Evolutionary conservation across 2,113 vertebrate species (phyloP).

Genomic region (Empidonax alnorum): DNA sequence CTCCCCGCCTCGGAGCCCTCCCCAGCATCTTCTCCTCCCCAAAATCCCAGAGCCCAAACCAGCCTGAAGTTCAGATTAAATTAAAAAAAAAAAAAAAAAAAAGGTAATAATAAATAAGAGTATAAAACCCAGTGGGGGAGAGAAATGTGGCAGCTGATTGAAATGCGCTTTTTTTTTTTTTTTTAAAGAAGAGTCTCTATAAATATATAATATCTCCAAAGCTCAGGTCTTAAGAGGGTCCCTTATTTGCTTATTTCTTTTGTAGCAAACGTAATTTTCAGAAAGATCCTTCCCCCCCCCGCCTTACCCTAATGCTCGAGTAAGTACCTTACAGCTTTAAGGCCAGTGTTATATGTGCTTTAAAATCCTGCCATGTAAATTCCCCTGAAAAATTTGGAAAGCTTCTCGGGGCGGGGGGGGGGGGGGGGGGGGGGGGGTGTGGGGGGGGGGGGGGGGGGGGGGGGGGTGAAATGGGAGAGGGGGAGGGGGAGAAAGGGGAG

Average conservation of each 20-base stretch:
- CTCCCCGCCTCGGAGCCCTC: neutral
- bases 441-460: too few species aligned
- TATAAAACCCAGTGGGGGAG: neutral
- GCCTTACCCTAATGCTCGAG: conserved; percentile 25
- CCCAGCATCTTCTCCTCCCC: neutral
- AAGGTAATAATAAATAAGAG: neutral
- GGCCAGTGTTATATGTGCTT: conserved; percentile 67
- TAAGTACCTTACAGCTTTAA: conserved; percentile 72
- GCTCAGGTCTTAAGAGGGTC: neutral
- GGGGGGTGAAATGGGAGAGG: too few species aligned
- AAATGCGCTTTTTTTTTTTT: neutral
- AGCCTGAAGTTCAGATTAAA: neutral
- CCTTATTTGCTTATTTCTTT: conserved; percentile 29
- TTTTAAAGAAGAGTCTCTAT: neutral
- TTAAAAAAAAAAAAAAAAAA: neutral
- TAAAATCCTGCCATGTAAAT: too few species aligned
- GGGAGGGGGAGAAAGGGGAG: conserved; percentile 75
- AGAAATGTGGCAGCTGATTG: neutral
- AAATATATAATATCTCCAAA: conserved; percentile 16
- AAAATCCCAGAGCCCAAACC: neutral
- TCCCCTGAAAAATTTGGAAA: too few species aligned
- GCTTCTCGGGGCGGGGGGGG: too few species aligned
- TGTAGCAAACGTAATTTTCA: conserved; percentile 57
- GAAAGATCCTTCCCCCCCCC: neutral
- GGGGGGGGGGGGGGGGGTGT: too few species aligned